These are phyloP conservation scores for Mactromeris polynyma DNA, from an alignment of 2,888 invertebrate species.

Conservation along the genomic window DNA sequence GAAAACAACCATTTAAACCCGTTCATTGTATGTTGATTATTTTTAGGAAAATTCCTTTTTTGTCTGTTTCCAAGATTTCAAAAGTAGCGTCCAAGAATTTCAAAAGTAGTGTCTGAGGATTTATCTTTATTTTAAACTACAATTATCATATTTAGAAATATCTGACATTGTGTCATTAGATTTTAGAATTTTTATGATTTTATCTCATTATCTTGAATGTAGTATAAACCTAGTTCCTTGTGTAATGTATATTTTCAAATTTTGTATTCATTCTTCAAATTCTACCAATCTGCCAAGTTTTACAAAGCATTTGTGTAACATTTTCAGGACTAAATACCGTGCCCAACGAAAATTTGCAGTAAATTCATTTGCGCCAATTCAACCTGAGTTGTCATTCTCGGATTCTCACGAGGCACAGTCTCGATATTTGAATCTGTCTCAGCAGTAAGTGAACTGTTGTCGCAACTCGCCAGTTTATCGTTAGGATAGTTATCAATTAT, in stretches of 20 bases:
- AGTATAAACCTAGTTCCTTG: no score
- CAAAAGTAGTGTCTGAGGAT: no score
- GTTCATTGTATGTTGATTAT: no score
- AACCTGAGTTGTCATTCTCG: slow-evolving; percentile 49
- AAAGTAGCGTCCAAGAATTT: no score
- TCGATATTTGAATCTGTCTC: slow-evolving; percentile 26
- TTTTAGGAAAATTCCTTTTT: no score
- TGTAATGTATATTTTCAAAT: neutral
- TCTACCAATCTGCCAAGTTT: neutral
- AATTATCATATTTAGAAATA: no score
- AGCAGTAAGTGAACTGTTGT: slow-evolving; percentile 62
- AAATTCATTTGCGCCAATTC: slow-evolving; percentile 61
- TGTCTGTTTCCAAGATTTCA: no score
- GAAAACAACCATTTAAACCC: no score
- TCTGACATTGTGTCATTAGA: no score
- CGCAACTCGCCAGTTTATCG: slow-evolving; percentile 43
- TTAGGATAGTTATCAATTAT: slow-evolving; percentile 17
- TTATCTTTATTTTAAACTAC: no score
- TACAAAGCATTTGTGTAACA: slow-evolving; percentile 19
- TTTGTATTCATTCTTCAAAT: neutral
- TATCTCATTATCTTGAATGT: no score
- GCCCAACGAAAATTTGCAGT: slow-evolving; percentile 75
- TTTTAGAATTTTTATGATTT: no score
- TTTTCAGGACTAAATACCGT: slow-evolving; percentile 75
- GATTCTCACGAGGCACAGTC: slow-evolving; percentile 24